These are phyloP conservation scores for Riptortus pedestris DNA, from an alignment of 1,140 invertebrate species.

Conservation along the genomic window DNA sequence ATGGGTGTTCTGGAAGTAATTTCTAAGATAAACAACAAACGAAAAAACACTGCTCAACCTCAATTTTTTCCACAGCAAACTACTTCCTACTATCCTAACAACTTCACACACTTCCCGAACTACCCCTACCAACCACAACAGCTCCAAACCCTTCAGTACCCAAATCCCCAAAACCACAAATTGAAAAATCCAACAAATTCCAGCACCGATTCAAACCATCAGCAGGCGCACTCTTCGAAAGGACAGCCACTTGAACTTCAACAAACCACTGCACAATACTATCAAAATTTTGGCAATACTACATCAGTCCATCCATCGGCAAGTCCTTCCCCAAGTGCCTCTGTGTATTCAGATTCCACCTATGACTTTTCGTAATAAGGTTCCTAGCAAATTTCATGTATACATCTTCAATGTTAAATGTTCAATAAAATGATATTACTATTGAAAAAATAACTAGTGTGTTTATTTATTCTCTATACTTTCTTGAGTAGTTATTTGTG, in stretches of 20 bases:
- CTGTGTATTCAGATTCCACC: constrained; percentile 9
- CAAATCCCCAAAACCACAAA: constrained; percentile 4
- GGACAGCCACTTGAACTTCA: background rate
- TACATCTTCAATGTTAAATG: background rate
- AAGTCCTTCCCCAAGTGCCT: background rate
- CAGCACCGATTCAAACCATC: constrained; percentile 5
- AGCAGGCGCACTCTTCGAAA: constrained; percentile 7
- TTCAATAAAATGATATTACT: background rate
- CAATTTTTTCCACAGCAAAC: constrained; percentile 1
- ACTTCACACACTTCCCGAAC: background rate
- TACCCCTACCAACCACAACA: constrained; percentile 12
- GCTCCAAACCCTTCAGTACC: background rate
- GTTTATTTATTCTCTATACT: background rate
- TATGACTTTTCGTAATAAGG: background rate
- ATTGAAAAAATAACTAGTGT: background rate
- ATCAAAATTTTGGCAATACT: constrained; percentile 9
- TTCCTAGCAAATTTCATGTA: background rate
- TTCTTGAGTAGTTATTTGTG: background rate
- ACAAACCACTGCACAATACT: constrained; percentile 10
- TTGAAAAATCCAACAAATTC: background rate
- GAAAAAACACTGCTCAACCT: constrained; percentile 8
- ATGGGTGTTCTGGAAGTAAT: constrained; percentile 18
- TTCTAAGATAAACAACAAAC: constrained; percentile 8
- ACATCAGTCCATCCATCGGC: background rate
- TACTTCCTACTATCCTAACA: constrained; percentile 7